Percentiles rank a stretch among this genome's conserved stretches.
Conservation (phyloP, 92 coral and sea anemone species). For the Palythoa grandis region DNA sequence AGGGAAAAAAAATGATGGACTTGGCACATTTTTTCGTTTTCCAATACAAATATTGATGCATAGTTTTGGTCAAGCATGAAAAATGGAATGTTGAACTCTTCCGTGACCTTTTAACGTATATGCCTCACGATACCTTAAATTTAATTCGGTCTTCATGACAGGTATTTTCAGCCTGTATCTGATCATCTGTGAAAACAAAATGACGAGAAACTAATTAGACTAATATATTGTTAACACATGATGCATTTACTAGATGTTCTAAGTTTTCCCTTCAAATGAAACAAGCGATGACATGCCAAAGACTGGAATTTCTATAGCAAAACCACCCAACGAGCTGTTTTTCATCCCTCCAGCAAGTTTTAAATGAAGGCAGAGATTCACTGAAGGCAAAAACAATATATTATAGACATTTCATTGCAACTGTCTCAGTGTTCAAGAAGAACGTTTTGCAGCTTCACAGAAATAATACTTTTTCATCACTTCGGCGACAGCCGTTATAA, state of each 20-base stretch:
- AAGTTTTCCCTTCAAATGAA: background rate
- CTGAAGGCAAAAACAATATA: constrained; percentile 10
- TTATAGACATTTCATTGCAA: constrained; percentile 3
- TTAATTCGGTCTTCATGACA: background rate
- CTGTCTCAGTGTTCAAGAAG: background rate
- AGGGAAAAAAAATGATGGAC: background rate
- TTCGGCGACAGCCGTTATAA: background rate
- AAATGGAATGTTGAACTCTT: background rate
- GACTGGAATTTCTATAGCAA: constrained; percentile 22
- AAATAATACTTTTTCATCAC: background rate
- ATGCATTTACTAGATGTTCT: background rate
- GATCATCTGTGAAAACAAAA: constrained; percentile 17
- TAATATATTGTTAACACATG: constrained; percentile 30
- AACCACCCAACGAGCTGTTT: constrained; percentile 24
- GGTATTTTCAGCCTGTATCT: constrained; percentile 20
- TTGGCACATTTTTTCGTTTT: background rate
- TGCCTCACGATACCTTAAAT: too few species aligned
- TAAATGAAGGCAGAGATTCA: constrained; percentile 9
- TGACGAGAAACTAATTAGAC: constrained; percentile 12
- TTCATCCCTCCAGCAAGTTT: constrained; percentile 21
- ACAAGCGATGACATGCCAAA: constrained; percentile 21
- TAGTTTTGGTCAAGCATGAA: background rate
- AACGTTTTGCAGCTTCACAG: background rate
- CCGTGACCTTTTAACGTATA: constrained; percentile 4
- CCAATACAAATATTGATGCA: background rate